These are phyloP conservation scores for Orchestia grillus DNA, from an alignment of 1,140 invertebrate species.

Conservation along the genomic window DNA sequence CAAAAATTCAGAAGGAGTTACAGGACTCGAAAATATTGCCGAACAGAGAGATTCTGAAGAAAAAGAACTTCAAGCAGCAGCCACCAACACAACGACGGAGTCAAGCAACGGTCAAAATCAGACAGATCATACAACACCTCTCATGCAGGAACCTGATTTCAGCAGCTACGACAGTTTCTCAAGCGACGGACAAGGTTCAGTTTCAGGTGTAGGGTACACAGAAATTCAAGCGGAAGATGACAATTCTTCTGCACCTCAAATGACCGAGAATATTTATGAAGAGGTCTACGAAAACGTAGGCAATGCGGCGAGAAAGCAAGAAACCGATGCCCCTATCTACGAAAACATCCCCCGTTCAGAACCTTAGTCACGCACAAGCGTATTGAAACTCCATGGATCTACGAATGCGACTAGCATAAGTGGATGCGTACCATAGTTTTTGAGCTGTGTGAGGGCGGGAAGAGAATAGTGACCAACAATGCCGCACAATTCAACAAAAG, in stretches of 20 bases:
- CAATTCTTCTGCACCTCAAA: not conserved
- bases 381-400: not conserved
- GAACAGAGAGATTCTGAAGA: conserved; percentile 7
- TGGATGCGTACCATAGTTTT: not conserved
- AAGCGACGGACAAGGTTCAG: not conserved
- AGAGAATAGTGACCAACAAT: too few species aligned
- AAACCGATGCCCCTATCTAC: not conserved
- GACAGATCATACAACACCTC: not conserved
- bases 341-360: conserved; percentile 22
- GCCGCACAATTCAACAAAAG: too few species aligned
- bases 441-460: not conserved
- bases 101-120: not conserved
- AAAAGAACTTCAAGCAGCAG: not conserved
- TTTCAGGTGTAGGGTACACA: not conserved
- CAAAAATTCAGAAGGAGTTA: not conserved
- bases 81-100: not conserved
- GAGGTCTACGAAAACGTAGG: not conserved
- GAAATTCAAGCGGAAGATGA: not conserved
- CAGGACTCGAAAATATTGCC: not conserved
- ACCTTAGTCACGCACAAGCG: not conserved
- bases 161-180: conserved; percentile 27
- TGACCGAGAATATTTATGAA: conserved; percentile 20
- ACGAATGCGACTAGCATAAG: not conserved
- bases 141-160: not conserved
- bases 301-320: not conserved